phyloP scores from a whole-genome alignment of 2,113 vertebrate species.

The Stegastes partitus region DNA sequence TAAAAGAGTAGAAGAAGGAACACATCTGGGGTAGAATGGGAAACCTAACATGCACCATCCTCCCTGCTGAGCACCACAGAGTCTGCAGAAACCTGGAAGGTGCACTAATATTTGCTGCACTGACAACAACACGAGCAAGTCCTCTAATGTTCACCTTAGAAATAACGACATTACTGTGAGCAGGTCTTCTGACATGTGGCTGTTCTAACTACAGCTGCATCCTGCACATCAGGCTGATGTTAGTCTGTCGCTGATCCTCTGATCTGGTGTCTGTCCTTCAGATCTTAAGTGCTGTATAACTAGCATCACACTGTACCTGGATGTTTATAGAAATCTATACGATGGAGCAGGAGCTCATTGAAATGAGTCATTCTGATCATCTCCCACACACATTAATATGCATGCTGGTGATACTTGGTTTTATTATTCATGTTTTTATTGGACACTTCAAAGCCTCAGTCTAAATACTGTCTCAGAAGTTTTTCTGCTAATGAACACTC shows the following conservation, averaged over 20 bases:
- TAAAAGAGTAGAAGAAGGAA: too few species aligned
- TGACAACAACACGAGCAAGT: too few species aligned
- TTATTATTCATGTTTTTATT: slow-evolving; percentile 25
- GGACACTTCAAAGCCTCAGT: slow-evolving; percentile 16
- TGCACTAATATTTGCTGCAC: too few species aligned
- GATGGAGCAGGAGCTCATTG: neutral
- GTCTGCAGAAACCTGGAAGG: too few species aligned
- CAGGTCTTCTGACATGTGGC: too few species aligned
- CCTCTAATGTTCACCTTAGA: too few species aligned
- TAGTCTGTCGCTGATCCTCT: neutral
- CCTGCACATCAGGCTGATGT: too few species aligned
- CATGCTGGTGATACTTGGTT: neutral
- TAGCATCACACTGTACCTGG: neutral
- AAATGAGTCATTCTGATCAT: slow-evolving; percentile 17
- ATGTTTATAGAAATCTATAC: neutral
- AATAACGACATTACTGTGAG: too few species aligned
- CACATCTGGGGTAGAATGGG: too few species aligned
- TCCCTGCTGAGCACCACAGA: too few species aligned
- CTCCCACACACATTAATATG: slow-evolving; percentile 10
- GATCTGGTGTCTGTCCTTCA: neutral
- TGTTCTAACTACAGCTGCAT: too few species aligned
- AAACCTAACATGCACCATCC: too few species aligned
- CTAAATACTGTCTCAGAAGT: neutral
- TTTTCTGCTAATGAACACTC: slow-evolving; percentile 9
- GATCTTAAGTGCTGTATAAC: neutral